Percentiles rank a stretch among this genome's conserved stretches.
Conservation (phyloP, 2,113 vertebrate genomes). For the Phrynocephalus versicolor region DNA sequence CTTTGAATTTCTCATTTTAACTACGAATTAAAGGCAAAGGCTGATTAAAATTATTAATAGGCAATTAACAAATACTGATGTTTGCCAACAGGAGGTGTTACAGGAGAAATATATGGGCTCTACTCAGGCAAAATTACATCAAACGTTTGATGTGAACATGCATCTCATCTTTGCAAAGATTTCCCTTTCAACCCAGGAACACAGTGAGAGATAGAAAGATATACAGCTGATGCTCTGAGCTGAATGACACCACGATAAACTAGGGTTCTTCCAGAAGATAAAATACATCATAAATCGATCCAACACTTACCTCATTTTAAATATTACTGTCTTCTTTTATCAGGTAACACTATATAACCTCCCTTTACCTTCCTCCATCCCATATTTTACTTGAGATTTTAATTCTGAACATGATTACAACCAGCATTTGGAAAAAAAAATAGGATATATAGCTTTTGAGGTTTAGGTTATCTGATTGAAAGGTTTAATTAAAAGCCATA, state of each 20-base stretch:
- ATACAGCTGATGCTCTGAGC: slow-evolving; percentile 79
- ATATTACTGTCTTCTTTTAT: slow-evolving; percentile 89
- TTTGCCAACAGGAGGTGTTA: slow-evolving; percentile 72
- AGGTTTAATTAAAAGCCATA: slow-evolving; percentile 74
- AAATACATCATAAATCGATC: slow-evolving; percentile 86
- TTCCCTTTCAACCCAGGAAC: slow-evolving; percentile 78
- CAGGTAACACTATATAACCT: slow-evolving; percentile 87
- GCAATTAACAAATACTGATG: slow-evolving; percentile 58
- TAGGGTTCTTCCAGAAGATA: slow-evolving; percentile 77
- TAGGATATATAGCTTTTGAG: slow-evolving; percentile 77
- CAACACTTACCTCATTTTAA: slow-evolving; percentile 87
- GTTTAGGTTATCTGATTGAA: slow-evolving; percentile 79
- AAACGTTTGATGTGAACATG: slow-evolving; percentile 78
- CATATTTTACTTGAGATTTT: slow-evolving; percentile 84
- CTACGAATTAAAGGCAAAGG: slow-evolving; percentile 25
- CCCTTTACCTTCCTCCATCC: slow-evolving; percentile 75
- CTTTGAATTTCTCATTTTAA: slow-evolving; percentile 55
- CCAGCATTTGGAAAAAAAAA: slow-evolving; percentile 76
- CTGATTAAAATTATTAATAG: slow-evolving; percentile 35
- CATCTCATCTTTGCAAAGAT: slow-evolving; percentile 72
- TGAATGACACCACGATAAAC: slow-evolving; percentile 81
- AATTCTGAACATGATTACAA: slow-evolving; percentile 79
- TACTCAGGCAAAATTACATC: slow-evolving; percentile 69
- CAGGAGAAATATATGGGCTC: slow-evolving; percentile 71
- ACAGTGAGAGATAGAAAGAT: slow-evolving; percentile 77